Evolutionary conservation across 2,113 vertebrate species (phyloP), one percentile per base, ranked within the genome.

Genomic region (Galbula dea): DNA sequence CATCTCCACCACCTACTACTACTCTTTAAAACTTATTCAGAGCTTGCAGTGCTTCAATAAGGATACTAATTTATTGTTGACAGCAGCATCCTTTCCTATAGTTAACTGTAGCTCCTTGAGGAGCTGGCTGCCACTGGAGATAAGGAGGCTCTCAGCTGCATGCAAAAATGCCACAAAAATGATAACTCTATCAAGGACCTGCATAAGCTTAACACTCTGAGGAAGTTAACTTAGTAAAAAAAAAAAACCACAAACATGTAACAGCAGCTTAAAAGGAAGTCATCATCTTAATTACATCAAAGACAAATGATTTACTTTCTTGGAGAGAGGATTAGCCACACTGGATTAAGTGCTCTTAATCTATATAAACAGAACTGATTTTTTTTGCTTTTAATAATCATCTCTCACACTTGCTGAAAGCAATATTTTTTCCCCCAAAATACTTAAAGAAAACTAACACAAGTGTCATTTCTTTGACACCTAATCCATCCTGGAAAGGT

Each of bases 201-300:
- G 5, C 16, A 49, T 23, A 52, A 90, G 17, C 29, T 73, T 73
- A 80, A 61, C 1, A 1, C 45, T 54, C 6, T 13, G 26, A 54
- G 17, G 37, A 88, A 83, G 29, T 41, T 43, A 79, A 77, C 67
- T 62, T 41, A 18, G 43, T 71, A 22, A 76, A 82, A 77, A 81
- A 62, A 48, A 15, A 34, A 34, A 37, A 26, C 17, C 10, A 65
- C 32, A 32, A 77, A 32, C 30, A 59, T 5, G 23, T 37, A 68
- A 57, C 32, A 79, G n/a, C 54, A 91, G 22, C 67, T 88, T 89
- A 69, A 73, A 66, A 69, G 71, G 30, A 72, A 87, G 15, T 20
- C 45, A 72, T 61, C 45, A 1, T 89, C 63, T 89, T 93, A 83
- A 91, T 80, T 89, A 86, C 79, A 91, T 86, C 80, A 94, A 93